A percentile compares a stretch with the other conserved stretches of the same genome.
Conservation (phyloP, 1,140 invertebrate species). For the Conopomorpha cramerella region DNA sequence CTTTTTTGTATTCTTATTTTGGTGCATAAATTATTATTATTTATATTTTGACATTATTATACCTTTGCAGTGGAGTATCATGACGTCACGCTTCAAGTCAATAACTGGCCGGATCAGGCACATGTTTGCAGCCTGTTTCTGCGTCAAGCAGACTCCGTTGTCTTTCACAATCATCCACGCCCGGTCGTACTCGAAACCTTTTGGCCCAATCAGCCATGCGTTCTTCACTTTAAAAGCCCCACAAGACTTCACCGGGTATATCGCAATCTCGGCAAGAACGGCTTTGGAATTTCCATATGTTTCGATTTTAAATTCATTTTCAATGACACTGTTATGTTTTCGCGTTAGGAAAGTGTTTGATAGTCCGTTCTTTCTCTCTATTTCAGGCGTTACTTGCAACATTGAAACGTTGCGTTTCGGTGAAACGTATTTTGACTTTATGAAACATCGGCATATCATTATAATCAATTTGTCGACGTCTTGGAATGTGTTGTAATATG, state of each 20-base stretch:
- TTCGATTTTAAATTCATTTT: conserved; percentile 4
- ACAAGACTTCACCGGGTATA: conserved; percentile 96
- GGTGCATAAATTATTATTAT: not conserved
- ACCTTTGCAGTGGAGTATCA: conserved; percentile 76
- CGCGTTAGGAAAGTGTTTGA: no score
- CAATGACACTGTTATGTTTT: no score
- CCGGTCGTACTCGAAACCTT: conserved; percentile 86
- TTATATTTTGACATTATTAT: conserved; percentile 3
- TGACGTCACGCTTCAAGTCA: conserved; percentile 62
- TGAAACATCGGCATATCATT: conserved; percentile 76
- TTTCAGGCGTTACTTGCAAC: conserved; percentile 2
- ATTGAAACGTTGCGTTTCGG: conserved; percentile 12
- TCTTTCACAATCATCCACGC: conserved; percentile 89
- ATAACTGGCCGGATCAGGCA: conserved; percentile 81
- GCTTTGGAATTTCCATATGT: conserved; percentile 12
- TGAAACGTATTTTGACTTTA: conserved; percentile 33
- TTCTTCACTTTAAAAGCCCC: conserved; percentile 70
- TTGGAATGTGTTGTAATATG: conserved; percentile 81
- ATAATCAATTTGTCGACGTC: conserved; percentile 75
- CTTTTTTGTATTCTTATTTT: not conserved
- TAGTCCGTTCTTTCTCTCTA: conserved; percentile 5
- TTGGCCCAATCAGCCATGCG: conserved; percentile 72
- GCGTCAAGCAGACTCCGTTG: conserved; percentile 81
- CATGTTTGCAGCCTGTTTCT: conserved; percentile 81
- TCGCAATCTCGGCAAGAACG: conserved; percentile 67